Evolutionary conservation across 2,113 vertebrate genomes (phyloP), one percentile per base, ranked within the genome.

Genomic region (Turdus rufiventris): DNA sequence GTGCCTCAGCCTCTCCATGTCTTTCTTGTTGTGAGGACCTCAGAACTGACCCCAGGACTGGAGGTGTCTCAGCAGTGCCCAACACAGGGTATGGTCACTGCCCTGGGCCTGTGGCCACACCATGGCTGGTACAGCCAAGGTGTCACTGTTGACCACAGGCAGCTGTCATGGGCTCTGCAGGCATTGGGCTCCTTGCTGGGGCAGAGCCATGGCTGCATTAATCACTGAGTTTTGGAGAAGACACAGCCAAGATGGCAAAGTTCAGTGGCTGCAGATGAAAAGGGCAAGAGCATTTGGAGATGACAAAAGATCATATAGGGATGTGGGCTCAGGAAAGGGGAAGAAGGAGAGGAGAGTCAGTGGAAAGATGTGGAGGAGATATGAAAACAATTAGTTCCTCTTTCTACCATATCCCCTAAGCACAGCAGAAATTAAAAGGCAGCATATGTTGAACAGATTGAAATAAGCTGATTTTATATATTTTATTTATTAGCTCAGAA

Each of bases 281-380:
- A 83, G 38, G 78, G 47, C 68, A 83, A 91, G 40, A 67, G 10
- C 0, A 0, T 68, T 63, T 82, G 66, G 48, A 70, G 81, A 80
- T 94, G 94, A 95, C 79, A 83, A 83, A 93, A 76, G 67, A 88
- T 96, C 90, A 94, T 42, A 83, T 31, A 63, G 48, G 24, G 63
- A 36, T 66, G 42, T 23, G 36, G 57, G 72, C 54, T 76, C 66
- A 73, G 60, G 62, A 82, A 96, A 96, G 50, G 40, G 83, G 94
- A 96, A 94, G 85, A 82, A 26, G 16, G 26, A 57, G 71, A 93
- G 58, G 15, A 89, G 24, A 93, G 29, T 89, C 63, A 95, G 89
- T 93, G 95, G 91, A 96, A 95, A 93, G 45, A 60, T 21, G n/a
- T 26, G 18, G 24, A 33, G 42, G 23, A 28, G n/a, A 45, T 51